Percentiles rank a stretch among this genome's conserved stretches.
phyloP scores from a whole-genome alignment of 2,797 vertebrate genomes.

The Oreochromis grahami region DNA sequence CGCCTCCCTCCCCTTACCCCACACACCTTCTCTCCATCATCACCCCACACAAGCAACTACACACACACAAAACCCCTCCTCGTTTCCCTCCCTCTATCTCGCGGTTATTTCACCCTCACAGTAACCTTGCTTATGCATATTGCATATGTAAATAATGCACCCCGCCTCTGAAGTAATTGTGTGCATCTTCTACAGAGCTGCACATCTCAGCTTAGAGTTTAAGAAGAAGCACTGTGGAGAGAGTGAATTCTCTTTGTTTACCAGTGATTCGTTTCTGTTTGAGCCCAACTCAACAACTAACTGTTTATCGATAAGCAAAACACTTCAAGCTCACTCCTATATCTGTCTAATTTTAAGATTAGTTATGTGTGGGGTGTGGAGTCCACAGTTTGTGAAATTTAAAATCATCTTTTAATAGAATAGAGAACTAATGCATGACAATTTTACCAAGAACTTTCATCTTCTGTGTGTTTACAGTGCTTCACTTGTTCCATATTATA shows the following conservation, averaged over 20 bases:
- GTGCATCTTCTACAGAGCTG: slow-evolving; percentile 89
- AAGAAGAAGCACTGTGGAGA: slow-evolving; percentile 66
- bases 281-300: slow-evolving; percentile 43
- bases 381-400: background rate
- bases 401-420: background rate
- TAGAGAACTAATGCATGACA: background rate
- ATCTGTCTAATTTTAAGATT: slow-evolving; percentile 64
- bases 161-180: slow-evolving; percentile 89
- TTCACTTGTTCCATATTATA: background rate
- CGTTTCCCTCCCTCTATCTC: slow-evolving; percentile 63
- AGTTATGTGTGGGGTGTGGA: background rate
- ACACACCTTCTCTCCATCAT: background rate
- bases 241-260: slow-evolving; percentile 75
- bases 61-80: slow-evolving; percentile 32
- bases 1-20: background rate
- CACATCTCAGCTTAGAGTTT: slow-evolving; percentile 69
- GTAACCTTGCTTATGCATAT: slow-evolving; percentile 86
- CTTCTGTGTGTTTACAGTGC: background rate
- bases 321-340: background rate
- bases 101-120: slow-evolving; percentile 76
- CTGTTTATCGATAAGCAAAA: slow-evolving; percentile 75
- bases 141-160: slow-evolving; percentile 87
- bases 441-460: background rate
- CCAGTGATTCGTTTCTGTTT: slow-evolving; percentile 75
- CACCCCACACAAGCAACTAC: slow-evolving; percentile 17